Conservation (phyloP, 2,113 vertebrate genomes). For the Pterophyllum scalare region DNA sequence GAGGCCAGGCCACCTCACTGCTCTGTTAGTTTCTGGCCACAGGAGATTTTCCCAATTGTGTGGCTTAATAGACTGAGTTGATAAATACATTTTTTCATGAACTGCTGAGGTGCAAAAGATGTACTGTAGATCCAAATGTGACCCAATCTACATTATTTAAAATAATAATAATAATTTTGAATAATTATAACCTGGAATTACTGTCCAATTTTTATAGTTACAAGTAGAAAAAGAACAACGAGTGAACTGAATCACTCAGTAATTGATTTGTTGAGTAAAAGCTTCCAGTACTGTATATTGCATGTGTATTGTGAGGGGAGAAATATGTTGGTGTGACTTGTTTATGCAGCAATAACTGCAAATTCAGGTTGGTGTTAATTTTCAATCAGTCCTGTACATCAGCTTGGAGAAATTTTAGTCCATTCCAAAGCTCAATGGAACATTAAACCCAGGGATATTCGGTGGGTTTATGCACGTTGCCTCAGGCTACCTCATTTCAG, state of each 20-base stretch:
- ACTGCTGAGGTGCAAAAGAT: neutral
- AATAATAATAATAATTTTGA: neutral
- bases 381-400: neutral
- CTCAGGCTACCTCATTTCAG: neutral
- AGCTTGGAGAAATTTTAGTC: neutral
- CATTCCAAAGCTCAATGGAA: too few relatives aligned
- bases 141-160: too few relatives aligned
- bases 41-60: conserved; percentile 24
- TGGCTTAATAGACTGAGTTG: neutral
- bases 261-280: too few relatives aligned
- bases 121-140: neutral
- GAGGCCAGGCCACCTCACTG: conserved; percentile 2
- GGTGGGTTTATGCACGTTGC: neutral
- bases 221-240: neutral
- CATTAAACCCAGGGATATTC: too few relatives aligned
- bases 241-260: neutral
- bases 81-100: neutral
- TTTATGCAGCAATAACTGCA: neutral
- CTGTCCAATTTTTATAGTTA: neutral
- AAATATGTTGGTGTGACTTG: neutral
- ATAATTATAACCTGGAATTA: neutral
- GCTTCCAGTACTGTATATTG: neutral
- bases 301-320: neutral
- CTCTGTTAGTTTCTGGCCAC: conserved; percentile 23
- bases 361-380: neutral